These are phyloP conservation scores for Bombus difficillimus DNA, from an alignment of 1,140 invertebrate species.

Conservation along the genomic window DNA sequence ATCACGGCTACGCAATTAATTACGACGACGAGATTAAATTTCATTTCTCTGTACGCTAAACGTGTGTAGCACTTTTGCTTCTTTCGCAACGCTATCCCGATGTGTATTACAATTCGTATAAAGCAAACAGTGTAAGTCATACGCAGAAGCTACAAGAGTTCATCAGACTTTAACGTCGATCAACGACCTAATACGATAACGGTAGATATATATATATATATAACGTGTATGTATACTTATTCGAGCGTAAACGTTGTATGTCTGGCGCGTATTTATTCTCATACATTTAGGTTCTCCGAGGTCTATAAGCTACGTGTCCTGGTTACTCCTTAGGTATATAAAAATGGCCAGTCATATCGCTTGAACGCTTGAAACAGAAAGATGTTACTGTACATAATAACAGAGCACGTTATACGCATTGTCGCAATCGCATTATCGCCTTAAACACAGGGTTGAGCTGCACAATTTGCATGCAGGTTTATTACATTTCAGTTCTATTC, in stretches of 20 bases:
- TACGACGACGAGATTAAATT: neutral
- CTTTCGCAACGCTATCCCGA: neutral
- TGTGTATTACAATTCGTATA: neutral
- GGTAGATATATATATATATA: neutral
- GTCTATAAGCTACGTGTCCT: constrained; percentile 57
- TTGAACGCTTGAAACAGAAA: constrained; percentile 59
- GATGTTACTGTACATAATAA: constrained; percentile 37
- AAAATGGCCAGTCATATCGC: constrained; percentile 45
- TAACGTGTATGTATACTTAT: neutral
- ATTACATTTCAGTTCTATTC: constrained; percentile 32
- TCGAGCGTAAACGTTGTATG: neutral
- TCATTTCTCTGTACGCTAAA: neutral
- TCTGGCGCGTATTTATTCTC: neutral
- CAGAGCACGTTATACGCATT: constrained; percentile 48
- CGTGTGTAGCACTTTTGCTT: neutral
- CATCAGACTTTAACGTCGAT: neutral
- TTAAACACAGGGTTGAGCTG: constrained; percentile 77
- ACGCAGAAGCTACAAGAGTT: constrained; percentile 1
- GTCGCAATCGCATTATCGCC: constrained; percentile 65
- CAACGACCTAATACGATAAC: neutral
- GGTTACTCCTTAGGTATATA: constrained; percentile 53
- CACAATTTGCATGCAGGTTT: constrained; percentile 71
- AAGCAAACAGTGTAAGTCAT: neutral
- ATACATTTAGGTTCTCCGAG: constrained; percentile 26
- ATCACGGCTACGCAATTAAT: neutral